Base-by-base conservation (phyloP, 2,797 vertebrate species). In the Spheniscus humboldti region DNA sequence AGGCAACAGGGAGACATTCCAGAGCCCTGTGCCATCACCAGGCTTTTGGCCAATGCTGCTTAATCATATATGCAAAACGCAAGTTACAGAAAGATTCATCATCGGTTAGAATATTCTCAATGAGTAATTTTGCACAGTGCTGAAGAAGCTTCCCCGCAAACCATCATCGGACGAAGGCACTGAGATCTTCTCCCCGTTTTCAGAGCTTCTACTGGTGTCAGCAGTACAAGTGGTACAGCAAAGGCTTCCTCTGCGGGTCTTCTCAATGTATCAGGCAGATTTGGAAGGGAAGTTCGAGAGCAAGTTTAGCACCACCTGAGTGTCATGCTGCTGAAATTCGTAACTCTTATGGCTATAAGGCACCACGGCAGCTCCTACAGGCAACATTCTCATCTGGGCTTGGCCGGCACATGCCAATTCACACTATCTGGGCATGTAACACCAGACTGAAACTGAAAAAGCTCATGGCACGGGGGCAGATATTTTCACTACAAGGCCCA, bases 1-100 rank as follows among this genome's bases (percentile, higher is more conserved):
- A 73, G 72, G 95, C 92, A 97, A 96, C 88, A 95, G 47, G 72
- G 50, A 96, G 85, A 72, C 95, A 96, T 95, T 95, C 94, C 96
- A 94, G 68, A 95, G 75, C 72, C 92, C 81, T 91, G 93, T 41
- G 95, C 92, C 90, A 91, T 97, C 92, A 76, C 62, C 78, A 86
- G 92, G 96, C 94, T 86, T 92, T 91, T 81, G 69, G 93, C 95
- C 96, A 96, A 48, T 2, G 33, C 76, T 71, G 84, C 87, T 94
- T 91, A 86, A 92, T 78, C 68, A 66, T 45, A 83, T 67, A 86
- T 69, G 83, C 90, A 93, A 96, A 95, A 94, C 2, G 24, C 64
- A 81, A 80, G 69, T 81, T 90, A 94, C 15, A 59, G 64, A 39
- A 83, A 81, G 76, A 90, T 33, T 88, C 55, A 75, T 62, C 73